Base-by-base conservation (phyloP, 2,797 vertebrate species). In the Schizopygopsis malacanthus region DNA sequence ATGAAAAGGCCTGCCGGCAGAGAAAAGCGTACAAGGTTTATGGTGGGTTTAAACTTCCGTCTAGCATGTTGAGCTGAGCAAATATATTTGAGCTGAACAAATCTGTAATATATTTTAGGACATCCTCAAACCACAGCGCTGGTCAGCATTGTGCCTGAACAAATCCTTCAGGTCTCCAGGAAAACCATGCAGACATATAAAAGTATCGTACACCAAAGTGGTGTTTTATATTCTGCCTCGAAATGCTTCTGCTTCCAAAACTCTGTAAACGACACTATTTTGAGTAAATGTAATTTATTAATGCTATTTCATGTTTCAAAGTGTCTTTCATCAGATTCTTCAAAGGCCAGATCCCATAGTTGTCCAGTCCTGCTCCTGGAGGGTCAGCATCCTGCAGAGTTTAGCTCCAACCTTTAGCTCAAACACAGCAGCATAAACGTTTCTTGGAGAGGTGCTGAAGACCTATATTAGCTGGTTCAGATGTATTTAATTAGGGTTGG, bases 71-170 rank as follows among this genome's bases (percentile, higher is more conserved):
- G 67, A 85, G 41, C 54, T 22, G 56, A 82, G 63, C 41, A 88
- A 79, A 81, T 89, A 79, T 81, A 39, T 81, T 87, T 82, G 72
- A 37, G 47, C 72, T 75, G 72, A 52, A 52, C 47, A 56, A 77
- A 77, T 59, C 75, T 59, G 12, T 77, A 7, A 76, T 22, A 52
- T 37, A 76, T 75, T 37, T 75, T 6, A 56, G 33, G 18, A 56
- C 75, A 56, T 22, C 18, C 10, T 37, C 33, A 77, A 77, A 56
- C 52, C 52, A 39, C 18, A 77, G 11, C 33, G 0, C 52, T 39
- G 52, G 20, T 54, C 75, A 59, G 8, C 2, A 76, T 50, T 76
- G 47, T 54, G 47, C 25, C 28, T 25, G 2, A 45, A 16, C 28
- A 73, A 73, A 73, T 75, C 45, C 72, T 75, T 52, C 45, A 52